These are phyloP conservation scores for Egretta garzetta DNA, from an alignment of 2,113 vertebrate genomes.

Conservation along the genomic window DNA sequence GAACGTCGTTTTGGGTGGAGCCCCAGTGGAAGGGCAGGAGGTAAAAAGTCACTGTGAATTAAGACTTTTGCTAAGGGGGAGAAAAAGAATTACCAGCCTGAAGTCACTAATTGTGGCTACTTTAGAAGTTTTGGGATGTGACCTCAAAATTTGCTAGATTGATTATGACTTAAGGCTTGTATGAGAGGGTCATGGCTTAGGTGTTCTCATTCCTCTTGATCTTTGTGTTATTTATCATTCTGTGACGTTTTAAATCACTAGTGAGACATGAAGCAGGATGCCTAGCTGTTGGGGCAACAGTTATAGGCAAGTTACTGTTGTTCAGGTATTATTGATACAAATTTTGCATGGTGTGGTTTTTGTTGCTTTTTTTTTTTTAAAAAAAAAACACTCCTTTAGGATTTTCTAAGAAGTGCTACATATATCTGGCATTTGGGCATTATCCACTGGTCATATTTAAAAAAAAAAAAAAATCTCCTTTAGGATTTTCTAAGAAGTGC, in stretches of 20 bases:
- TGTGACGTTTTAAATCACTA: neutral
- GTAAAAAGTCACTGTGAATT: neutral
- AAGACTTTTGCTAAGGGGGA: neutral
- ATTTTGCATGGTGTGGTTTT: neutral
- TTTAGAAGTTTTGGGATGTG: neutral
- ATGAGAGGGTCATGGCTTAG: neutral
- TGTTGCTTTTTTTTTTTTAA: too few species aligned
- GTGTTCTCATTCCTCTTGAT: neutral
- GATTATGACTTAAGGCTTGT: neutral
- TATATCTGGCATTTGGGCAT: neutral
- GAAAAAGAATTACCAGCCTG: neutral
- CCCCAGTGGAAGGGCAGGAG: neutral
- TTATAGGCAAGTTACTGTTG: neutral
- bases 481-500: neutral
- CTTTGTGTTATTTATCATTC: slow-evolving; percentile 17
- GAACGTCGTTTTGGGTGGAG: neutral
- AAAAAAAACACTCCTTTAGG: neutral
- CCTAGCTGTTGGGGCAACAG: neutral
- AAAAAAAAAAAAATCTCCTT: too few species aligned
- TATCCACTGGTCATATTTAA: neutral
- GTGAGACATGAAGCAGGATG: neutral
- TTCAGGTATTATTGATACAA: neutral
- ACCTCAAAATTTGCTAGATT: neutral
- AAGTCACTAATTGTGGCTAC: neutral
- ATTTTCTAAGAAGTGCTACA: neutral